phyloP scores from a whole-genome alignment of 2,113 vertebrate genomes.

The Tragelaphus imberbis region DNA sequence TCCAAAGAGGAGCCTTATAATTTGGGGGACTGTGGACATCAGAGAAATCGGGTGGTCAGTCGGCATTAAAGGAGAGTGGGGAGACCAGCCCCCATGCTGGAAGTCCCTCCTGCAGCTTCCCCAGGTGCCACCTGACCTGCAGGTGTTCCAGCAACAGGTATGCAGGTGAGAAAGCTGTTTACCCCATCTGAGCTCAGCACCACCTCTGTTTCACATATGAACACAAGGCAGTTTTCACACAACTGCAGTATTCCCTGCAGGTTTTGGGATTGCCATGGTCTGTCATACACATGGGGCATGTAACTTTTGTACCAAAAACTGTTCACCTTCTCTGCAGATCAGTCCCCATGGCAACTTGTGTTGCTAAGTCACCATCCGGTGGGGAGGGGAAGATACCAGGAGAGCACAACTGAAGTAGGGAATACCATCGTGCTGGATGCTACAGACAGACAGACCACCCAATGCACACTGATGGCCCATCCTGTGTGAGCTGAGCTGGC shows the following conservation, averaged over 20 bases:
- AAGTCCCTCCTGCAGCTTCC: not conserved
- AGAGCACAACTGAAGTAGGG: not conserved
- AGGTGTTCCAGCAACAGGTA: not conserved
- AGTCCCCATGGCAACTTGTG: not conserved
- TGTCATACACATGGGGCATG: not conserved
- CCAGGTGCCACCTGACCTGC: not conserved
- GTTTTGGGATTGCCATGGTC: not conserved
- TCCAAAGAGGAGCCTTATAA: not conserved
- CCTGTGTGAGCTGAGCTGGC: not conserved
- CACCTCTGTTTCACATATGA: not conserved
- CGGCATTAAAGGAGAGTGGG: no score
- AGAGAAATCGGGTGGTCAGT: not conserved
- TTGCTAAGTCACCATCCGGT: not conserved
- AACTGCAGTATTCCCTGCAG: not conserved
- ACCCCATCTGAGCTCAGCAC: not conserved
- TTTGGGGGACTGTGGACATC: not conserved
- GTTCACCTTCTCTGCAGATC: not conserved
- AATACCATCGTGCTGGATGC: not conserved
- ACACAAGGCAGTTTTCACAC: not conserved
- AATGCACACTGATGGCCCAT: rapidly evolving
- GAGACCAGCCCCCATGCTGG: not conserved
- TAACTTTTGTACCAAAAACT: not conserved
- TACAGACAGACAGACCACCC: not conserved
- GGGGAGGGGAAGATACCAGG: not conserved
- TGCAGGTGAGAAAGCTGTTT: not conserved